Percentiles rank a stretch among this genome's conserved stretches.
These are phyloP conservation scores for Euplexia lucipara DNA, from an alignment of 2,888 invertebrate species.

Conservation along the genomic window DNA sequence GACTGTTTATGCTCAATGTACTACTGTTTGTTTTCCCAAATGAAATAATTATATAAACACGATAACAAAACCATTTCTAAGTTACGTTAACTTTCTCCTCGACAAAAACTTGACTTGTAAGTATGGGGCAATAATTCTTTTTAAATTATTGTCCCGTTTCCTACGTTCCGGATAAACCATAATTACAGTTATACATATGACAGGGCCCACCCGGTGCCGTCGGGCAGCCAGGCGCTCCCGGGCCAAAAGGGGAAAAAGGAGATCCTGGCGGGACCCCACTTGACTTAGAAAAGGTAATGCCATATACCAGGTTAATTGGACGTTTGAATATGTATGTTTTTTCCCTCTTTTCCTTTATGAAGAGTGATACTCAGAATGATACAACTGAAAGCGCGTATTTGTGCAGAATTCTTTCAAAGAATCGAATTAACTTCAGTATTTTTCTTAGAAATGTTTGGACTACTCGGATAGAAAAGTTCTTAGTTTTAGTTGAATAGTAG, in stretches of 20 bases:
- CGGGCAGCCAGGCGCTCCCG: constrained; percentile 92
- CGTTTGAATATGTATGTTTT: constrained; percentile 60
- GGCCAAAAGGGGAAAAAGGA: constrained; percentile 94
- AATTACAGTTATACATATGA: constrained; percentile 60
- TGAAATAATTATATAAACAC: neutral
- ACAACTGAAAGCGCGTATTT: constrained; percentile 8
- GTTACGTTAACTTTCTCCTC: neutral
- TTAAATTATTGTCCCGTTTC: constrained; percentile 15
- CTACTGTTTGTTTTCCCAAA: too few species aligned
- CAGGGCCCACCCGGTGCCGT: constrained; percentile 94
- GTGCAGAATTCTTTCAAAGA: constrained; percentile 11
- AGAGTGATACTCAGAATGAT: constrained; percentile 29
- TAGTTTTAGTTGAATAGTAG: neutral
- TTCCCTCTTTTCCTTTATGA: constrained; percentile 37
- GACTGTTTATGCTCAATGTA: too few species aligned
- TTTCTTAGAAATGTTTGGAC: constrained; percentile 2
- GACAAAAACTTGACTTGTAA: constrained; percentile 2
- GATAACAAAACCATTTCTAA: neutral
- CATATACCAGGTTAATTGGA: constrained; percentile 67
- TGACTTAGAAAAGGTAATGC: constrained; percentile 84
- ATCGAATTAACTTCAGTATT: constrained; percentile 11
- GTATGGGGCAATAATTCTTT: constrained; percentile 1
- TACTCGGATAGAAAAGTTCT: neutral
- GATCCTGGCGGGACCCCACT: constrained; percentile 88
- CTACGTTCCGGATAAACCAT: constrained; percentile 52